These are phyloP conservation scores for Capreolus pygargus DNA, from an alignment of 2,113 vertebrate genomes.

Conservation along the genomic window DNA sequence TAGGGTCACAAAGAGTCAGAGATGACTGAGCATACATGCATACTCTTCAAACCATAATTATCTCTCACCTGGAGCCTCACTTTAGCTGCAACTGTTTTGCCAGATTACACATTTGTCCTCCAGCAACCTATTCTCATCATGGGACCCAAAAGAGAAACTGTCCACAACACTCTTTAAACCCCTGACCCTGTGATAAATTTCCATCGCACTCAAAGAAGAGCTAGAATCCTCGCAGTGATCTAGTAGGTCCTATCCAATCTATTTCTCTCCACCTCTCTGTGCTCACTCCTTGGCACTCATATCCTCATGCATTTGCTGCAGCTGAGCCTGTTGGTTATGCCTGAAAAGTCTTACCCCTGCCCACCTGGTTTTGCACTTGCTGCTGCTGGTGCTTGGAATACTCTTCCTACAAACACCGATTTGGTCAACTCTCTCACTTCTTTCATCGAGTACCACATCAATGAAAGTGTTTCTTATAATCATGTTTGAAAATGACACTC, in stretches of 20 bases:
- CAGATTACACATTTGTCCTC: not conserved
- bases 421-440: not conserved
- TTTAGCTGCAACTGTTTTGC: not conserved
- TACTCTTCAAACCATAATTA: not conserved
- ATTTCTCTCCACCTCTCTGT: not conserved
- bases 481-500: not conserved
- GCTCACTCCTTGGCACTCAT: not conserved
- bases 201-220: not conserved
- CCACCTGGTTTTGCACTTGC: not conserved
- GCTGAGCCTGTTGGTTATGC: not conserved
- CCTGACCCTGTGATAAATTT: not conserved
- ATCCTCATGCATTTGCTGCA: not conserved
- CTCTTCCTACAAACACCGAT: rapidly evolving
- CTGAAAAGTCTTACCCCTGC: not conserved
- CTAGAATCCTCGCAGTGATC: not conserved
- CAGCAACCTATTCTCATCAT: not conserved
- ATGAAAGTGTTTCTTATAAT: not conserved
- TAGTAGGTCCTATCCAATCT: not conserved
- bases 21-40: not conserved
- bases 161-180: not conserved
- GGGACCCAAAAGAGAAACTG: not conserved
- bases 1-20: not conserved
- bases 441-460: not conserved
- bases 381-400: not conserved
- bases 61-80: not conserved